These are phyloP conservation scores for Euglossa dilemma DNA, from an alignment of 1,140 invertebrate genomes.

Conservation along the genomic window DNA sequence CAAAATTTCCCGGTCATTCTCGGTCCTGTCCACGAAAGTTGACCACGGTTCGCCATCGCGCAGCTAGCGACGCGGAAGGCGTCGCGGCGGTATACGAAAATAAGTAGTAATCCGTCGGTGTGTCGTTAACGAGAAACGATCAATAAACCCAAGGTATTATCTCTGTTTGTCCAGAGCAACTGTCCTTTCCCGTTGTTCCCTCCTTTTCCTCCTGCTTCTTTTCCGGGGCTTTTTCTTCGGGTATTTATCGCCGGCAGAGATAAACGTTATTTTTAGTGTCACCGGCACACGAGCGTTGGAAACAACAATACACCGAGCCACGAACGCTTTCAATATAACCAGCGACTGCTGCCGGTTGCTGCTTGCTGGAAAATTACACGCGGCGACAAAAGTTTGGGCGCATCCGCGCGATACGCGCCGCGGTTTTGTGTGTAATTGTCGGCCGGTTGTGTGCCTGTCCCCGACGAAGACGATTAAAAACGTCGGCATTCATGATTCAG, in stretches of 20 bases:
- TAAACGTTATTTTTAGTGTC: constrained; percentile 42
- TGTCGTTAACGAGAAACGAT: constrained; percentile 15
- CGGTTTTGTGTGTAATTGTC: constrained; percentile 23
- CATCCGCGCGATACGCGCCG: neutral
- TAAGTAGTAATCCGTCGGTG: neutral
- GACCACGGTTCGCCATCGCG: too few relatives aligned
- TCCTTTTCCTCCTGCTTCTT: neutral
- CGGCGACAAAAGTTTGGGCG: neutral
- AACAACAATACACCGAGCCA: constrained; percentile 18
- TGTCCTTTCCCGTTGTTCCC: constrained; percentile 17
- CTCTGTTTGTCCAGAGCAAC: constrained; percentile 37
- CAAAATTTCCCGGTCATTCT: constrained; percentile 1
- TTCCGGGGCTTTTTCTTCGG: neutral
- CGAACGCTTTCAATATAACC: constrained; percentile 33
- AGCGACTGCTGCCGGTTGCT: neutral
- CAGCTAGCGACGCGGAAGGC: neutral
- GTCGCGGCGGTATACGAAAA: neutral
- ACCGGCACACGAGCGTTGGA: neutral
- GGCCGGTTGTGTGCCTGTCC: neutral
- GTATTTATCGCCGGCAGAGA: constrained; percentile 22
- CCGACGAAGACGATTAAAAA: constrained; percentile 29
- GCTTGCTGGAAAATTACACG: neutral
- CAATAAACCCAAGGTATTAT: constrained; percentile 29
- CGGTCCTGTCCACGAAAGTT: neutral
- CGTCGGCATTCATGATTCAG: constrained; percentile 1